Evolutionary conservation across 2,113 vertebrate genomes (phyloP).

Genomic region (Brachyhypopomus occidentalis): DNA sequence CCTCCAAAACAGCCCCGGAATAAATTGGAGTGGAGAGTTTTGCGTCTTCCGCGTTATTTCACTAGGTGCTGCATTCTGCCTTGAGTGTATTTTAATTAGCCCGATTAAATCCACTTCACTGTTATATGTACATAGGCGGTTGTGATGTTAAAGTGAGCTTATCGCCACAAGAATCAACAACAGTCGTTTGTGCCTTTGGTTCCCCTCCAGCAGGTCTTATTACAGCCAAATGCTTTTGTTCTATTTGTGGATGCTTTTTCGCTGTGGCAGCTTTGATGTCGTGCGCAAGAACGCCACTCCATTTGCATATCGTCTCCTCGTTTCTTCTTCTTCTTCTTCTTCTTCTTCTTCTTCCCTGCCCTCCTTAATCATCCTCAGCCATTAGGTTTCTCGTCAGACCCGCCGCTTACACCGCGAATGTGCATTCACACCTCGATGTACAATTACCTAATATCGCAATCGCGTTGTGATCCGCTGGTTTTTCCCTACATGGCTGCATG

Average conservation of each 20-base stretch:
- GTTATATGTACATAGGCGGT: constrained; percentile 77
- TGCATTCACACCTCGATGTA: constrained; percentile 36
- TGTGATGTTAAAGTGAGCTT: constrained; percentile 79
- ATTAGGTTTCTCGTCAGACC: constrained; percentile 55
- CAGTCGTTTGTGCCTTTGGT: constrained; percentile 74
- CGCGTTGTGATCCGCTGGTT: background rate
- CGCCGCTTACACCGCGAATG: constrained; percentile 32
- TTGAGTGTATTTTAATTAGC: constrained; percentile 82
- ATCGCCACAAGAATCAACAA: constrained; percentile 82
- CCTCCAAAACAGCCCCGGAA: constrained; percentile 60
- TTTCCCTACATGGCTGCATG: background rate
- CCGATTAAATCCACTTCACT: constrained; percentile 81
- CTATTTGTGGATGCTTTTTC: constrained; percentile 74
- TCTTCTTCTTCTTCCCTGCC: constrained; percentile 59
- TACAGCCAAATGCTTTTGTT: constrained; percentile 77
- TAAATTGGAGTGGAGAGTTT: constrained; percentile 79
- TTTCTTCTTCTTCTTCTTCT: constrained; percentile 26
- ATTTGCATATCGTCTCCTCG: constrained; percentile 71
- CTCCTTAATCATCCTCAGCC: constrained; percentile 66
- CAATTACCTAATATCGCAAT: constrained; percentile 28
- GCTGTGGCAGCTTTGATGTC: constrained; percentile 77
- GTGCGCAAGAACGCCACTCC: constrained; percentile 65
- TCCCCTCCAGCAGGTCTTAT: constrained; percentile 74
- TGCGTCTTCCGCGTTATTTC: constrained; percentile 77
- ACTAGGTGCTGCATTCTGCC: constrained; percentile 77